phyloP scores from a whole-genome alignment of 2,113 vertebrate genomes.

The Tretioscincus oriximinensis region DNA sequence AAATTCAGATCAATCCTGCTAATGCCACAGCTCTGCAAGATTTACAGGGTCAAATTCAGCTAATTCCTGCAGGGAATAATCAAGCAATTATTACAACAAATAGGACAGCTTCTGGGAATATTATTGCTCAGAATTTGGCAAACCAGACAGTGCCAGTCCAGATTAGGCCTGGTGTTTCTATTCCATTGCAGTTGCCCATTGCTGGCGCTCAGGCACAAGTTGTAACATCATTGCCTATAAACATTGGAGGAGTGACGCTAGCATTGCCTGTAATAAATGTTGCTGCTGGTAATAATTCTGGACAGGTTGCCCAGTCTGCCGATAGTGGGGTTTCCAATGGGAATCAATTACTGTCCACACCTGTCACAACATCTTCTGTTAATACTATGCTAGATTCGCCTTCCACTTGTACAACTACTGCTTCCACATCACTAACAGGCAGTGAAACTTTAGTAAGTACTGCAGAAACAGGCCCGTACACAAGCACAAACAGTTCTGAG shows the following conservation, averaged over 20 bases:
- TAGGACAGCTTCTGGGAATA: slow-evolving; percentile 81
- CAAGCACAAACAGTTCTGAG: slow-evolving; percentile 77
- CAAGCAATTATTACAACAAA: slow-evolving; percentile 88
- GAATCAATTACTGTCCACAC: slow-evolving; percentile 82
- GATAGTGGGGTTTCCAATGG: slow-evolving; percentile 90
- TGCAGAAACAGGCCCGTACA: slow-evolving; percentile 81
- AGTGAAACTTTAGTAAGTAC: slow-evolving; percentile 76
- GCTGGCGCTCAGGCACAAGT: slow-evolving; percentile 90
- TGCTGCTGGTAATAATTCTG: slow-evolving; percentile 79
- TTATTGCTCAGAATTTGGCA: slow-evolving; percentile 87
- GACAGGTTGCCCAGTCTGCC: slow-evolving; percentile 86
- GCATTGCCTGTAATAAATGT: slow-evolving; percentile 95
- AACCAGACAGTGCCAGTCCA: slow-evolving; percentile 93
- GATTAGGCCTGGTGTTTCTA: slow-evolving; percentile 92
- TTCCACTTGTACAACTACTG: slow-evolving; percentile 74
- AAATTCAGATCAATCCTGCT: slow-evolving; percentile 90
- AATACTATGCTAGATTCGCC: slow-evolving; percentile 79
- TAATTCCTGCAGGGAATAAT: slow-evolving; percentile 89
- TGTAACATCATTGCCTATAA: slow-evolving; percentile 96
- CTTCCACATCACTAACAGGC: slow-evolving; percentile 75
- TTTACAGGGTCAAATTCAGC: slow-evolving; percentile 89
- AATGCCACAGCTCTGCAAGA: slow-evolving; percentile 84
- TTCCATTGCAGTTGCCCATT: slow-evolving; percentile 92
- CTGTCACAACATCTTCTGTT: slow-evolving; percentile 75
- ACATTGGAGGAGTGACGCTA: slow-evolving; percentile 94